Evolutionary conservation across 2,888 invertebrate genomes (phyloP), one percentile per base, ranked within the genome.

Genomic region (Sceliomorpha sp.): DNA sequence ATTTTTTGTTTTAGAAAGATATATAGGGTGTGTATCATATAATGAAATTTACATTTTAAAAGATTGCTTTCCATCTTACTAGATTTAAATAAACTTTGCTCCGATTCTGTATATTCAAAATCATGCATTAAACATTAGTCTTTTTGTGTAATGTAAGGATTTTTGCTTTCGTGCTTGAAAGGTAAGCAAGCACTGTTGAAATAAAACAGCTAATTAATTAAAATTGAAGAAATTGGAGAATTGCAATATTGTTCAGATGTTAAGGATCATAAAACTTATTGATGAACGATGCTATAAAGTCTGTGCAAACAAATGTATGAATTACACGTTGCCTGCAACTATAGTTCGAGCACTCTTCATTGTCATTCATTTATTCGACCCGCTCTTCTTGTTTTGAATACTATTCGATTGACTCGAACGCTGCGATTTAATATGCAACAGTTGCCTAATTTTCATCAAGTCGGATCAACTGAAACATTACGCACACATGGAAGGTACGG

Each of bases 361-460:
- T 62, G 45, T 51, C 32, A 62, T 62, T 42, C 60, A 62, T 62
- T 51, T 62, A 62, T 62, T 51, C 60, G 26, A 39, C 12, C 44
- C 34, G 15, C 29, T 39, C 10, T 45, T 51, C 60, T 62, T 45
- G 60, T 62, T 62, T 44, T 51, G 51, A 51, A 62, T 53, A 31
- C 14, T 20, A 20, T 59, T 59, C 51, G 44, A 60, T 60, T 60
- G 51, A 44, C 44, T 44, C 37, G 12, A 37, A 24, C 15, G 13
- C 14, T 8, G 17, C 24, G 32, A 60, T 51, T n/a, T 60, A 60
- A 60, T 50, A 60, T 60, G 59, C 36, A 59, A 45, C 44, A 60
- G 59, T 34, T n/a, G 29, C 37, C 42, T 60, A 60, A 60, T 60
- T 60, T 60, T 60, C 51, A 51, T 60, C 51, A 15, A 7, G 9